Percentiles rank a stretch among this genome's conserved stretches.
Conservation (phyloP, 2,888 invertebrate genomes). For the Amphipyra tragopoginis region DNA sequence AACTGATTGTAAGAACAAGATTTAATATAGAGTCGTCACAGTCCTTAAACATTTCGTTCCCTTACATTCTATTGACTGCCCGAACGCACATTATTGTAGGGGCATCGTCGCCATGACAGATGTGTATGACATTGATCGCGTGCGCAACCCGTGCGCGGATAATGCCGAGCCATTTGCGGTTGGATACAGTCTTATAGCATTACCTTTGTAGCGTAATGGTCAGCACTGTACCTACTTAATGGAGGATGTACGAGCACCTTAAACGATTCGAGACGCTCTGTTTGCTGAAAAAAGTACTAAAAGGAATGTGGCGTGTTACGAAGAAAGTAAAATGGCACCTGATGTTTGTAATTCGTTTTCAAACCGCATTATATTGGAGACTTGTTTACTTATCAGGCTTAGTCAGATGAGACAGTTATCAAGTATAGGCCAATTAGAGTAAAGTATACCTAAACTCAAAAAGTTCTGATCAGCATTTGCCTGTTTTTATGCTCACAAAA, state of each 20-base stretch:
- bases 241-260: slow-evolving; percentile 53
- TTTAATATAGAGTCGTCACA: slow-evolving; percentile 7
- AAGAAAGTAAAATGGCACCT: slow-evolving; percentile 37
- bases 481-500: too few species aligned
- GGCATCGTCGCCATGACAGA: slow-evolving; percentile 37
- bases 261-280: slow-evolving; percentile 50
- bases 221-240: slow-evolving; percentile 62
- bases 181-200: slow-evolving; percentile 64
- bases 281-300: slow-evolving; percentile 37
- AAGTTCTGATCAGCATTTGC: too few species aligned
- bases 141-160: slow-evolving; percentile 73
- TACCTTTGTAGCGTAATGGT: slow-evolving; percentile 64
- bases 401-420: too few species aligned
- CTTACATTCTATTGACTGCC: slow-evolving; percentile 23
- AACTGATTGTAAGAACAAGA: too few species aligned
- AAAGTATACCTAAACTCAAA: too few species aligned
- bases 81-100: slow-evolving; percentile 34
- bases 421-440: too few species aligned
- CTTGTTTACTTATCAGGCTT: too few species aligned
- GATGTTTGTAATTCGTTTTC: slow-evolving; percentile 5
- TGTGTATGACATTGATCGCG: slow-evolving; percentile 73
- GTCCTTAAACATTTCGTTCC: neutral
- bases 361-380: neutral
- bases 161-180: slow-evolving; percentile 82
- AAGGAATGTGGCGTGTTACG: slow-evolving; percentile 28